These are phyloP conservation scores for Meloe dianella DNA, from an alignment of 2,888 invertebrate species.

Conservation along the genomic window DNA sequence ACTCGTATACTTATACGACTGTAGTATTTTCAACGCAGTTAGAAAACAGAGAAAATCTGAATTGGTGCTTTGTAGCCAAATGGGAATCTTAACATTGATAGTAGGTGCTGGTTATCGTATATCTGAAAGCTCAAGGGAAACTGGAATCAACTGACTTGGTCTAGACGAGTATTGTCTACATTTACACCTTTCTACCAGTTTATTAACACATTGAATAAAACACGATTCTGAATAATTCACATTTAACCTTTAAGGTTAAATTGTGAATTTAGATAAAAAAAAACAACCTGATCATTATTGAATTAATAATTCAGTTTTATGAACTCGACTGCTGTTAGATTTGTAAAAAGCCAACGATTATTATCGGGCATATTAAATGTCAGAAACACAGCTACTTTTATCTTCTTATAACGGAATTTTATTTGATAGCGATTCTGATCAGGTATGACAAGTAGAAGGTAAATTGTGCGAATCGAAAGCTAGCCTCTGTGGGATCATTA, in stretches of 20 bases:
- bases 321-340: not conserved
- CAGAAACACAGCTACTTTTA: not conserved
- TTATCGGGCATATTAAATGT: not conserved
- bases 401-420: not conserved
- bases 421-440: constrained; percentile 33
- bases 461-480: constrained; percentile 42
- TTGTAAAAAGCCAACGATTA: not conserved
- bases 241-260: not conserved
- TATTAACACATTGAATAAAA: constrained; percentile 31
- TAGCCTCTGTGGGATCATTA: constrained; percentile 44
- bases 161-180: constrained; percentile 42
- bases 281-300: not conserved
- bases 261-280: not conserved
- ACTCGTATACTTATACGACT: not conserved
- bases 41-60: not conserved
- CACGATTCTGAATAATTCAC: not conserved
- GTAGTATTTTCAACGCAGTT: not conserved
- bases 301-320: not conserved
- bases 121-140: constrained; percentile 25
- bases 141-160: constrained; percentile 35
- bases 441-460: constrained; percentile 41
- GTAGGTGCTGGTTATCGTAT: not conserved
- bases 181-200: constrained; percentile 39
- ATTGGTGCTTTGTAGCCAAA: not conserved
- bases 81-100: not conserved